Evolutionary conservation across 1,140 invertebrate species (phyloP), one percentile per base, ranked within the genome.

Genomic region (Drosophila trapezifrons): DNA sequence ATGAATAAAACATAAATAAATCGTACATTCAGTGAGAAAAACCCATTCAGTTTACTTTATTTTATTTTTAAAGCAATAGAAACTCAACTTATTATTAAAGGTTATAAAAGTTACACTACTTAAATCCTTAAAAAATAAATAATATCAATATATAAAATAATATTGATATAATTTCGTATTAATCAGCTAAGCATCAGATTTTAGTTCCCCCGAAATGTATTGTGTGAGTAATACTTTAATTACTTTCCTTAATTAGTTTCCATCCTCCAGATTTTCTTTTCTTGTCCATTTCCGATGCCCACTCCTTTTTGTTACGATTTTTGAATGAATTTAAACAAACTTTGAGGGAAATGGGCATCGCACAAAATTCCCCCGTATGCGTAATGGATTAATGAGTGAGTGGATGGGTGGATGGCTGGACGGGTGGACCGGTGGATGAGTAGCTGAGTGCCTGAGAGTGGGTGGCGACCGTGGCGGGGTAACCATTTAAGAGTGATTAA

Each of bases 401-500:
- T 60, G 18, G 12, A 18, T 60, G 37, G 18, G 17, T 43, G 45
- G 13, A 12, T 27, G 43, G 22, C n/a, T 40, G 29, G 22, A n/a
- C 43, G 20, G 37, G 51, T 40, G 52, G 52, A 17, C n/a, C n/a
- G n/a, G n/a, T n/a, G n/a, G n/a, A n/a, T 35, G 45, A 25, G 43
- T 55, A 55, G 47, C n/a, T 64, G 29, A 47, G 40, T 54, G 42
- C 18, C 22, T 10, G n/a, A 49, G 42, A 32, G 38, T 55, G 49
- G 43, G 27, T 47, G 45, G 62, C 13, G 29, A 12, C 25, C 20
- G 32, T 27, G 35, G 60, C 29, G 49, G 58, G n/a, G 71, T 32
- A 18, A 32, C 32, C 73, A 58, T 76, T 76, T 65, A 75, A 65
- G 62, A 76, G 73, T 76, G 71, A 76, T 76, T 76, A 76, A 75